Evolutionary conservation across 2,113 vertebrate genomes (phyloP), one percentile per base, ranked within the genome.

Genomic region (Carassius gibelio): DNA sequence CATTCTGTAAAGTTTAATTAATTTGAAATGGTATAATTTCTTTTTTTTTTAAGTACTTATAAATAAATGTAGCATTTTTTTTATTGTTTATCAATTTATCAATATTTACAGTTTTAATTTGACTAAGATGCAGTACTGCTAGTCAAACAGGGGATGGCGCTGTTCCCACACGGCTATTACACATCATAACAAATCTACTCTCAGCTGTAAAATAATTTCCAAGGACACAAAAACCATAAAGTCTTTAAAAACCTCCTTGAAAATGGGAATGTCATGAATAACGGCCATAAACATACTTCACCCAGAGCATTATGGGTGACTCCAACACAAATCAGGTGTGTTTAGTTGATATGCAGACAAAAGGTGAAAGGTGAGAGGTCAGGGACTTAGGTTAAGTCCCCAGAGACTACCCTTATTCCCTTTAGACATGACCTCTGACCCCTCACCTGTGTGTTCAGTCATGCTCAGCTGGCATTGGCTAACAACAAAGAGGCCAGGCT

Each of bases 281-380:
- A 59, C 13, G 1, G 57, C 34, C 66, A 75, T 72, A 69, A 72
- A 76, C 4, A 66, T 30, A 34, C 8, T 21, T 9, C 48, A 50
- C 26, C n/a, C 15, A 42, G 74, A 42, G n/a, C 45, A 61, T 59
- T 38, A 26, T 78, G 61, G 82, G 55, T 17, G 82, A 52, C 80
- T 88, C 87, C 90, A 91, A 94, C 88, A 88, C 85, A 83, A 86
- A 87, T 91, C 91, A 93, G 88, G 90, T 91, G 92, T 74, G 85
- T 89, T 84, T 62, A 88, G 81, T 85, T 89, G 77, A 88, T 90
- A 90, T 90, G 88, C 86, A 89, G 85, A 69, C 62, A 85, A 78
- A 52, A 82, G 90, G 87, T 92, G 59, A 91, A 83, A 88, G 81
- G 88, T 92, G 59, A 89, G 6, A 83, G 82, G 86, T 87, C 88